These are phyloP conservation scores for Podarcis lilfordi DNA, from an alignment of 2,797 vertebrate genomes.

Conservation along the genomic window DNA sequence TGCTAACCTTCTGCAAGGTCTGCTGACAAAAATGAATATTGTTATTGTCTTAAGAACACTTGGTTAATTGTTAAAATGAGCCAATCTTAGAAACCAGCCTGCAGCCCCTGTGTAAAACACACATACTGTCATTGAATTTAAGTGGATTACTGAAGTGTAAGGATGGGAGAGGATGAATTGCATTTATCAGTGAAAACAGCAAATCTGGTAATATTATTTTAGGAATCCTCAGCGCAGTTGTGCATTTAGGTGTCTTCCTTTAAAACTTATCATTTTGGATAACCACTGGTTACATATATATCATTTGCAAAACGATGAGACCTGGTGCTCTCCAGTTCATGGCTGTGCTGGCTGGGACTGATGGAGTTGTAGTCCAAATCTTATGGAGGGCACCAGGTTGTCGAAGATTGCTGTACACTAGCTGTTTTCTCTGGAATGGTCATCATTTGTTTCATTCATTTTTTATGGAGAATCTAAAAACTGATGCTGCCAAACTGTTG, in stretches of 20 bases:
- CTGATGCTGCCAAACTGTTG: background rate
- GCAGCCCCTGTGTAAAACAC: background rate
- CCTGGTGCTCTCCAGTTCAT: background rate
- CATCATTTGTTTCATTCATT: background rate
- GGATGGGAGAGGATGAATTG: background rate
- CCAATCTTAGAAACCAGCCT: background rate
- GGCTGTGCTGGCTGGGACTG: no score
- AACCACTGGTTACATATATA: background rate
- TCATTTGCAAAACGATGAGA: background rate
- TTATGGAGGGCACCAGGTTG: no score
- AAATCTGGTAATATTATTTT: background rate
- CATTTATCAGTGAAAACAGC: constrained; percentile 15
- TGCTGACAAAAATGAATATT: background rate
- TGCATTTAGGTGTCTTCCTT: background rate
- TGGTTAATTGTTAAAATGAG: background rate
- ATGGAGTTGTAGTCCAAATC: no score
- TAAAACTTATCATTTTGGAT: background rate
- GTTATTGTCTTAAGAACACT: background rate
- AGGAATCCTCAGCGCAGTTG: constrained; percentile 12
- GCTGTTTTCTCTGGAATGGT: background rate
- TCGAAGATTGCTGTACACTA: background rate
- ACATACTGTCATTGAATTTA: constrained; percentile 11
- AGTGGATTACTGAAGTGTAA: background rate
- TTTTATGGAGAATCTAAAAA: background rate
- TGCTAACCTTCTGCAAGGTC: no score